phyloP scores from a whole-genome alignment of 2,797 vertebrate species.

The Siniperca obscura region DNA sequence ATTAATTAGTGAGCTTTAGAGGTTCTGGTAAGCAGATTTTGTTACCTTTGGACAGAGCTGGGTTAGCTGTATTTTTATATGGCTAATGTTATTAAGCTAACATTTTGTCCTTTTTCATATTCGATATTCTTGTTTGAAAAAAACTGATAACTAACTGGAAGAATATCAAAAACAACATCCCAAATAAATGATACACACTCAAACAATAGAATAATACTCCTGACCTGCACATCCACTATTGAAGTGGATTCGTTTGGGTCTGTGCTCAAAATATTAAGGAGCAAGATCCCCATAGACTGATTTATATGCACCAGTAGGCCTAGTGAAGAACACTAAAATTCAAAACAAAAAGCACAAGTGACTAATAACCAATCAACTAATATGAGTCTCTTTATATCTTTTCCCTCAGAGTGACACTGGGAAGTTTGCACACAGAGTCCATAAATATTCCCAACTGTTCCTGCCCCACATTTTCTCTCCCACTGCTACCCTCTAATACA shows the following conservation, averaged over 20 bases:
- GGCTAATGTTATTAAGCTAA: neutral
- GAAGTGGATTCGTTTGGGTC: neutral
- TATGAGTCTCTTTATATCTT: neutral
- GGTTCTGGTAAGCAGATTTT: neutral
- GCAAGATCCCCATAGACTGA: neutral
- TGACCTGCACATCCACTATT: neutral
- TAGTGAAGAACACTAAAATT: neutral
- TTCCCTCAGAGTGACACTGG: constrained; percentile 64
- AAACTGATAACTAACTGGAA: neutral
- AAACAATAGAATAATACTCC: neutral
- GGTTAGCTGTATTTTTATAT: neutral
- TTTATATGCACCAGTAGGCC: neutral
- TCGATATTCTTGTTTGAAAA: neutral
- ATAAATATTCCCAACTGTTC: constrained; percentile 70
- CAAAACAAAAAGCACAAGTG: neutral
- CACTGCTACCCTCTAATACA: constrained; percentile 72
- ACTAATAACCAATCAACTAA: neutral
- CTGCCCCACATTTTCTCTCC: constrained; percentile 86
- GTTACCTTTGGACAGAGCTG: neutral
- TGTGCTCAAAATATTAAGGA: neutral
- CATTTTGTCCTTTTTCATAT: neutral
- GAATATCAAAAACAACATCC: neutral
- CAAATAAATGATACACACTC: neutral
- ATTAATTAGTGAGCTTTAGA: neutral
- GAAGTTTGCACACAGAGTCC: constrained; percentile 60